Percentiles rank a stretch among this genome's conserved stretches.
Evolutionary conservation across 2,113 vertebrate species (phyloP).

Genomic region (Marmota flaviventris): DNA sequence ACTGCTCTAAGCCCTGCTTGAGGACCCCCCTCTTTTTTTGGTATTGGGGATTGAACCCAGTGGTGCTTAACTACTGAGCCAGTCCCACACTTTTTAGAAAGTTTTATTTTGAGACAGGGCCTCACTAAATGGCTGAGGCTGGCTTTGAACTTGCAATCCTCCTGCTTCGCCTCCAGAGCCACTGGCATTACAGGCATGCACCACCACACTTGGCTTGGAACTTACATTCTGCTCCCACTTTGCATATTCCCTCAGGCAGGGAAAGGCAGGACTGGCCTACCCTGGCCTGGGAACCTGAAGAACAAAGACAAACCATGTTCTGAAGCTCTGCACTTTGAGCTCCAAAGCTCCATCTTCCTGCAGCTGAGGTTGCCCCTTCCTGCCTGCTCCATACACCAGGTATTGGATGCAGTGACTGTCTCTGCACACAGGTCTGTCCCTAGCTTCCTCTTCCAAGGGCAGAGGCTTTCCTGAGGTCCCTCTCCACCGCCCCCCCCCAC

Average conservation of each 20-base stretch:
- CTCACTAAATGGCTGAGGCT: too few relatives aligned
- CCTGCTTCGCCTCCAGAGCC: too few relatives aligned
- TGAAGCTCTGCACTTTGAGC: background rate
- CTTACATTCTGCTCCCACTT: background rate
- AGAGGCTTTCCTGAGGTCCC: background rate
- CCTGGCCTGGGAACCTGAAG: background rate
- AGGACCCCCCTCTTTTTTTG: background rate
- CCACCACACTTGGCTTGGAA: too few relatives aligned
- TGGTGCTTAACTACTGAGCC: too few relatives aligned
- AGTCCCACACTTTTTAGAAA: too few relatives aligned
- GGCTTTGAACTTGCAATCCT: too few relatives aligned
- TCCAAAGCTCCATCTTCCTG: background rate
- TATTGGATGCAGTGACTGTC: accelerated
- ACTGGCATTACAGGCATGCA: too few relatives aligned
- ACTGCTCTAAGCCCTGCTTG: background rate
- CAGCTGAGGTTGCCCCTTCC: too few relatives aligned
- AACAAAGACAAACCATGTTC: background rate
- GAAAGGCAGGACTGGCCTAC: too few relatives aligned
- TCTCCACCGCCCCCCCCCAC: accelerated
- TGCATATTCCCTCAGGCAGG: background rate
- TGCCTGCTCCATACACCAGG: background rate
- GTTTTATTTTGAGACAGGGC: too few relatives aligned
- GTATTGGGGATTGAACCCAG: too few relatives aligned
- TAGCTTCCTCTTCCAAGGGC: background rate
- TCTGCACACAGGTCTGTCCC: background rate